Conservation (phyloP, 2,797 vertebrate species). For the Cyclopterus lumpus region DNA sequence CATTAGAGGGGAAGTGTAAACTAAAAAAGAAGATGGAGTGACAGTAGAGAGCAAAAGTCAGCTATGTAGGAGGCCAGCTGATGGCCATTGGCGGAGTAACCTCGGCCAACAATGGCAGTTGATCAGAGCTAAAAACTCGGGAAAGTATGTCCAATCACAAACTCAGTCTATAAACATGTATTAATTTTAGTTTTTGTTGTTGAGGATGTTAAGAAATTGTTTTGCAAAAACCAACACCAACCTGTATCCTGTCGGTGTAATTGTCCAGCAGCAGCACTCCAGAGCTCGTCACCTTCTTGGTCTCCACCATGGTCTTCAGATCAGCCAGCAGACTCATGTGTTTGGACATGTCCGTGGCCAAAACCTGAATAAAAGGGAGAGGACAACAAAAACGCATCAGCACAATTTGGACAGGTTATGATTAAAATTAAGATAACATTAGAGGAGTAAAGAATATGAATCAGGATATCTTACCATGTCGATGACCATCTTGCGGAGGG, state of each 20-base stretch:
- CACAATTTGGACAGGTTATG: neutral
- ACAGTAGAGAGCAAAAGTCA: slow-evolving; percentile 47
- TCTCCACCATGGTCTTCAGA: slow-evolving; percentile 99
- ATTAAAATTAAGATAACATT: neutral
- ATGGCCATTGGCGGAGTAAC: slow-evolving; percentile 47
- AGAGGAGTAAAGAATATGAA: neutral
- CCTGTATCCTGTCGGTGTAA: slow-evolving; percentile 99
- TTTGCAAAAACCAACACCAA: slow-evolving; percentile 46
- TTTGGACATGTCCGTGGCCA: slow-evolving; percentile 99
- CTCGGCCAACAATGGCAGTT: slow-evolving; percentile 21
- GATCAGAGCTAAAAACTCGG: slow-evolving; percentile 40
- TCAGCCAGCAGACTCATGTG: slow-evolving; percentile 98
- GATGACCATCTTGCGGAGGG: slow-evolving; percentile 96
- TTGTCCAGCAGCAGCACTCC: slow-evolving; percentile 98
- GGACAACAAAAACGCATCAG: neutral
- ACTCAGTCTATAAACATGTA: neutral
- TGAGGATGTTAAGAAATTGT: neutral
- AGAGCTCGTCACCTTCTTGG: slow-evolving; percentile 98
- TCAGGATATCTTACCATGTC: slow-evolving; percentile 89
- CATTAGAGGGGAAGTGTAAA: slow-evolving; percentile 15
- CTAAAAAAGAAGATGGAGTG: slow-evolving; percentile 42
- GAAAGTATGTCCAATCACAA: slow-evolving; percentile 2
- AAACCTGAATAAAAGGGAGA: slow-evolving; percentile 82
- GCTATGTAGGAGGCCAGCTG: slow-evolving; percentile 35
- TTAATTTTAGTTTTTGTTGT: neutral